Evolutionary conservation across 37 sponge, comb jelly and placozoan genomes (phyloP).

Genomic region (Bolinopsis microptera): DNA sequence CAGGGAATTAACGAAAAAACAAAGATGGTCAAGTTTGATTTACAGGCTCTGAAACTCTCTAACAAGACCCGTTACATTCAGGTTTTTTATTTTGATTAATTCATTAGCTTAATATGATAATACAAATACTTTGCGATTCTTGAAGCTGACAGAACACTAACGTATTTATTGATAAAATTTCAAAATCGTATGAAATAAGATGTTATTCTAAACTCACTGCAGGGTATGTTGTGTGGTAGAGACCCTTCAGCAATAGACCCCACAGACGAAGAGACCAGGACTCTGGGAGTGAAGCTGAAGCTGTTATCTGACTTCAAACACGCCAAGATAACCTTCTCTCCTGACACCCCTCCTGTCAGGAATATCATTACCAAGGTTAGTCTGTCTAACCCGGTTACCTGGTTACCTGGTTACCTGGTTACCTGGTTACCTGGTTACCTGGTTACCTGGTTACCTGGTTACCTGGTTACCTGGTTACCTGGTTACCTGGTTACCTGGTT

Average conservation of each 20-base stretch:
- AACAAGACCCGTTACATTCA: slow-evolving; percentile 49
- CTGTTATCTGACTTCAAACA: background rate
- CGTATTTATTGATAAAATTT: background rate
- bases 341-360: slow-evolving; percentile 58
- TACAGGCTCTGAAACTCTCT: slow-evolving; percentile 11
- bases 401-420: no score
- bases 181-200: background rate
- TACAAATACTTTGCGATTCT: no score
- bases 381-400: no score
- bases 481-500: no score
- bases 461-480: no score
- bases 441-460: no score
- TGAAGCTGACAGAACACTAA: background rate
- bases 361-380: slow-evolving; percentile 18
- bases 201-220: no score
- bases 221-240: slow-evolving; percentile 54
- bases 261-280: slow-evolving; percentile 12
- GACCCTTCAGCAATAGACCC: background rate
- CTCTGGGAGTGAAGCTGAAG: slow-evolving; percentile 34
- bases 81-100: no score
- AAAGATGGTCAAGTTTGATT: slow-evolving; percentile 18
- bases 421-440: no score
- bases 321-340: slow-evolving; percentile 21
- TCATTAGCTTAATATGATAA: no score
- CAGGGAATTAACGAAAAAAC: background rate